Base-by-base conservation (phyloP, 2,113 vertebrate species). In the Zosterops borbonicus region DNA sequence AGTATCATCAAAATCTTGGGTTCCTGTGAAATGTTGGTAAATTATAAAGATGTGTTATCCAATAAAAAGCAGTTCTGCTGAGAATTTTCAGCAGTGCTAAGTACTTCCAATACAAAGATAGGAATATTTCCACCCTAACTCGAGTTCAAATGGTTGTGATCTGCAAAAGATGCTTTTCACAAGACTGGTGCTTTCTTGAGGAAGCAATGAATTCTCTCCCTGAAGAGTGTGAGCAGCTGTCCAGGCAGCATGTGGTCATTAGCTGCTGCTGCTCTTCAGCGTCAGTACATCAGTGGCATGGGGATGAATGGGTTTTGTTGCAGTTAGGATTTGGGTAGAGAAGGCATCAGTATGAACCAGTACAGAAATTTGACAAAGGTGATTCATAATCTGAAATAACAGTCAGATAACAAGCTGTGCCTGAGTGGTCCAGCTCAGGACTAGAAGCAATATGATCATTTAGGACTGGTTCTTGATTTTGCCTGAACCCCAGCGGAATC, bases 261-360 rank as follows among this genome's bases (percentile, higher is more conserved):
- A 65, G 17, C 42, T 70, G 4, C 69, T 73, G 59, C 77, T 87
- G 77, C 59, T 69, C 46, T n/a, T 77, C 41, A 14, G 13, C 37
- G 68, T 25, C 63, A n/a, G 0, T 8, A n/a, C 2, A 0, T 50
- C 23, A 21, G 39, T 11, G 42, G 49, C 7, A 0, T 5, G 9
- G n/a, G 22, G 29, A 20, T 37, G 39, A 41, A 31, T 41, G 29
- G 9, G 7, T 62, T 81, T 52, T 39, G 22, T 63, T 71, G 55
- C 44, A 47, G 21, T 39, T 76, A 37, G 63, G 29, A 41, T 81
- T 77, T 69, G 50, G 6, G 28, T 56, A 37, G 28, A 28, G 60
- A 78, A 62, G 19, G 27, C 17, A 58, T 60, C 2, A 0, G 3
- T 46, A 8, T 19, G 25, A 89, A 46, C 37, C 53, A 49, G 19